Conservation (phyloP, 2,888 invertebrate species). For the Uloborus plumipes region DNA sequence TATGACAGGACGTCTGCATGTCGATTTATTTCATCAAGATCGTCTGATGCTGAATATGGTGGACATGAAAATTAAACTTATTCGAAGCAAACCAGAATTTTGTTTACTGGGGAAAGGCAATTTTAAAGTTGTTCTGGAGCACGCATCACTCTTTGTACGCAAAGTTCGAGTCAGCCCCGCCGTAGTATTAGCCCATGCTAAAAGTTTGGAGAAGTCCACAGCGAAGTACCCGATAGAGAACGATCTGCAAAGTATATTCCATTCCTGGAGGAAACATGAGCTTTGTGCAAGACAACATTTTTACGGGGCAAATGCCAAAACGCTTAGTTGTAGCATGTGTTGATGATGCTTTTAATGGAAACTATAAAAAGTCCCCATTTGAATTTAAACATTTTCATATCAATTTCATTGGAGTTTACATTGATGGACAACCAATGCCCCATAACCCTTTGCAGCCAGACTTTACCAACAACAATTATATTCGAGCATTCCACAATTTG, state of each 20-base stretch:
- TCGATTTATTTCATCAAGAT: conserved; percentile 43
- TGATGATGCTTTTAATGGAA: conserved; percentile 65
- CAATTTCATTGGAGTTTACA: conserved; percentile 3
- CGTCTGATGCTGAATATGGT: conserved; percentile 27
- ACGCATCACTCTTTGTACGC: conserved; percentile 65
- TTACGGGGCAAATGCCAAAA: conserved; percentile 68
- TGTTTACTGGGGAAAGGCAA: conserved; percentile 23
- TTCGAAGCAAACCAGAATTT: conserved; percentile 51
- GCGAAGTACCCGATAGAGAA: conserved; percentile 66
- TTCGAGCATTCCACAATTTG: neutral
- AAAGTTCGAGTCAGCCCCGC: conserved; percentile 65
- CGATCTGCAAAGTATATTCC: conserved; percentile 65
- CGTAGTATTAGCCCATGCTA: conserved; percentile 66
- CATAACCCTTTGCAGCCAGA: conserved; percentile 6
- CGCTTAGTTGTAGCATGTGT: conserved; percentile 68
- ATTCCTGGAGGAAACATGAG: conserved; percentile 67
- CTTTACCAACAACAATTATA: neutral
- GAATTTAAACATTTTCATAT: conserved; percentile 66
- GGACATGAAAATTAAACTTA: conserved; percentile 36
- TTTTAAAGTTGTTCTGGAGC: conserved; percentile 64
- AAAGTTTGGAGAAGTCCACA: conserved; percentile 58
- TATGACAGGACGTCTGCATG: conserved; percentile 34
- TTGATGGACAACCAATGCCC: conserved; percentile 11
- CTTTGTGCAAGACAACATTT: too few relatives aligned
- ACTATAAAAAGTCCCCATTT: conserved; percentile 65